Conservation (phyloP, 2,797 vertebrate species). For the Pseudomugil gertrudae region DNA sequence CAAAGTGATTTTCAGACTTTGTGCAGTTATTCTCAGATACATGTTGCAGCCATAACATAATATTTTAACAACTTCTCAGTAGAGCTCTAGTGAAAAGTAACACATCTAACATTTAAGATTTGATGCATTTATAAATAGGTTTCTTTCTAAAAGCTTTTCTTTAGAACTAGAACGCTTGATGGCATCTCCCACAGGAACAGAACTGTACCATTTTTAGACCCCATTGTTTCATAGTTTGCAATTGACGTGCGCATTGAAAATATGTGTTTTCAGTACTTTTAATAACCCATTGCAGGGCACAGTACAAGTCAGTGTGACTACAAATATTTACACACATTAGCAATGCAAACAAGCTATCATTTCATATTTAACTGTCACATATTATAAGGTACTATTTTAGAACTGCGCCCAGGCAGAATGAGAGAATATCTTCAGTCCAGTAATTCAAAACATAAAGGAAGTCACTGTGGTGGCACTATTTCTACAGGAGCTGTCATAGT, state of each 20-base stretch:
- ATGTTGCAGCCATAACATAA: conserved; percentile 54
- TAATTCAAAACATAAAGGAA: conserved; percentile 48
- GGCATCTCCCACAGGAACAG: conserved; percentile 60
- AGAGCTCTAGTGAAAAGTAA: conserved; percentile 38
- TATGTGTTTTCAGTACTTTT: conserved; percentile 54
- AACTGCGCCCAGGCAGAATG: conserved; percentile 6
- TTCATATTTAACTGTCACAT: conserved; percentile 45
- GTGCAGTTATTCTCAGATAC: conserved; percentile 30
- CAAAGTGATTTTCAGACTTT: conserved; percentile 20
- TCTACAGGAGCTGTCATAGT: conserved; percentile 34
- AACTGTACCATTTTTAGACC: conserved; percentile 64
- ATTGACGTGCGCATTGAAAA: conserved; percentile 45
- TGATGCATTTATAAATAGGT: conserved; percentile 77
- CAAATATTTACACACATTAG: conserved; percentile 69
- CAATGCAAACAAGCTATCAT: conserved; percentile 68
- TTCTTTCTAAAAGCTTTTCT: conserved; percentile 50
- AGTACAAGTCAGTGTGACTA: conserved; percentile 46
- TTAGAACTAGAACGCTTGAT: conserved; percentile 57
- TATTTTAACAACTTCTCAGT: conserved; percentile 50
- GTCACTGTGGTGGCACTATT: conserved; percentile 31
- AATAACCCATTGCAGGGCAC: conserved; percentile 38
- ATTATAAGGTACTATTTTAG: conserved; percentile 11
- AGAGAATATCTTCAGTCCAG: conserved; percentile 15
- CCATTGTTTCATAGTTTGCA: conserved; percentile 63
- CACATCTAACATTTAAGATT: conserved; percentile 58